Base-by-base conservation (phyloP, 2,888 invertebrate species). In the Tillus elongatus region DNA sequence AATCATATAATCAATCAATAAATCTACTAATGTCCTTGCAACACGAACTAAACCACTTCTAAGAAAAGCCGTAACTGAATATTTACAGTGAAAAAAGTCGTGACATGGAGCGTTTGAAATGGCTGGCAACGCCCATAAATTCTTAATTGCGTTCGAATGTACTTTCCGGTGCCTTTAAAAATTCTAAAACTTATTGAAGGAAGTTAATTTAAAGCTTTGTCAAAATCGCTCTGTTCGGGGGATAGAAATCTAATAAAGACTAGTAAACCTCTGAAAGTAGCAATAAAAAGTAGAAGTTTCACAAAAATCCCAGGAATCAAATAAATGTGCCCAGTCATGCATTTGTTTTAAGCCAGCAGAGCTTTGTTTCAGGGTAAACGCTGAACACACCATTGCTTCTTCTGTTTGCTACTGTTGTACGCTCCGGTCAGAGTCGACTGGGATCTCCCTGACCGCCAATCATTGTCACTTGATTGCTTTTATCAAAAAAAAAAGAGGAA, bases 271-370 rank as follows among this genome's bases (percentile, higher is more conserved):
- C 38, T 35, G 13, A 35, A 37, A 37, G 13, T 4, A 37, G 32
- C 38, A 41, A 42, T 41, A 46, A 42, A 46, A 43, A 40, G 31
- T 37, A 30, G 39, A 43, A 42, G 37, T 45, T 51, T 48, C 45
- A 37, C 41, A 50, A 49, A 54, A 53, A 50, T 53, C 47, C 46
- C 39, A 44, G 45, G 49, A 54, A 53, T 55, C 49, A 49, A 52
- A 52, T 54, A 54, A 55, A 54, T 50, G 51, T 44, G 53, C 47
- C 43, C 52, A 51, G 52, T 52, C 53, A 52, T 50, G 53, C 54
- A 52, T 55, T 50, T 52, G 50, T 46, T 50, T 52, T 47, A 47
- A 49, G 47, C 49, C 46, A 44, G 49, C 45, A 39, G 42, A 43
- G 50, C 50, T 51, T 51, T 52, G 52, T 51, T 51, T 49, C 53